These are phyloP conservation scores for Campaea margaritaria DNA, from an alignment of 2,888 invertebrate species.

Conservation along the genomic window DNA sequence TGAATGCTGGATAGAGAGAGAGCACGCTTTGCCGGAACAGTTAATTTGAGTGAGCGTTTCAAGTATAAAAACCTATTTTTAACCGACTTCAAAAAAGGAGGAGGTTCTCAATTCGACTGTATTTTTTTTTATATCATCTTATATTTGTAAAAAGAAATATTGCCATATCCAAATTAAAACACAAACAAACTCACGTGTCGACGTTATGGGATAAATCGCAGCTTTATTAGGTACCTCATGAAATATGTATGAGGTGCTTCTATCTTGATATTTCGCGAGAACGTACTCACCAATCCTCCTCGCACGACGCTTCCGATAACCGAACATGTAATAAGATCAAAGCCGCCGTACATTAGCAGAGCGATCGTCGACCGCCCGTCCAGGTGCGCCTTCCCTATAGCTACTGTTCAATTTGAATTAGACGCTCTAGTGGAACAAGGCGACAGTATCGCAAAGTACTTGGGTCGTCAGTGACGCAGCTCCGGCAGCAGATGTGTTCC, in stretches of 20 bases:
- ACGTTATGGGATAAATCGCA: no score
- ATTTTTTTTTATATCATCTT: background rate
- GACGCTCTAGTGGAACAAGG: slow-evolving; percentile 35
- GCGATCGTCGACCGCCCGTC: slow-evolving; percentile 17
- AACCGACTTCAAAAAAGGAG: no score
- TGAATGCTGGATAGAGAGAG: slow-evolving; percentile 27
- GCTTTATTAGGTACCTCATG: no score
- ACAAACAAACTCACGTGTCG: no score
- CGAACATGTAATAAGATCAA: slow-evolving; percentile 29
- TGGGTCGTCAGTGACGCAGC: slow-evolving; percentile 4
- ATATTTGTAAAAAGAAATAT: no score
- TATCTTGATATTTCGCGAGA: slow-evolving; percentile 1
- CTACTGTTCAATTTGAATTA: slow-evolving; percentile 44
- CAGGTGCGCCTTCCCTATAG: slow-evolving; percentile 25
- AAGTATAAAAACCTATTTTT: background rate
- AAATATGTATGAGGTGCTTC: no score
- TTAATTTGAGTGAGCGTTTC: background rate
- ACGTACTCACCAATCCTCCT: background rate
- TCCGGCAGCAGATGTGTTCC: no score
- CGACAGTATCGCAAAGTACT: slow-evolving; percentile 2
- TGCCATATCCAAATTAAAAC: no score
- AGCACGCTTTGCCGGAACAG: slow-evolving; percentile 10
- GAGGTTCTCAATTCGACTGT: no score
- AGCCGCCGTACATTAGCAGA: slow-evolving; percentile 26
- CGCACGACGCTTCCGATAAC: slow-evolving; percentile 4